phyloP scores from a whole-genome alignment of 2,113 vertebrate genomes.

The Microtus montanus region DNA sequence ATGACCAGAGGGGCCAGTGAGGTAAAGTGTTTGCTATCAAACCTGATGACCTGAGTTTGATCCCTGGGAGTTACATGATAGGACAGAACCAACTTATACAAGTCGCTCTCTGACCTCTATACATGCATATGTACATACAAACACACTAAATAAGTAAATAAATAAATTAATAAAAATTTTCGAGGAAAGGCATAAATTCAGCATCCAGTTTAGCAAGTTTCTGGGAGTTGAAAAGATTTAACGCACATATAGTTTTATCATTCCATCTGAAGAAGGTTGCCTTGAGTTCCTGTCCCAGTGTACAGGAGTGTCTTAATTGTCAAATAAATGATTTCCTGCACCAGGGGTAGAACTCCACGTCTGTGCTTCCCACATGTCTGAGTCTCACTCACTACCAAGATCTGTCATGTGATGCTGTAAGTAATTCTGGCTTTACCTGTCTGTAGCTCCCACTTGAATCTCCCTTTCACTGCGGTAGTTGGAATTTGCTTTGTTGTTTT shows the following conservation, averaged over 20 bases:
- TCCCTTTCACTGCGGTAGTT: slow-evolving; percentile 31
- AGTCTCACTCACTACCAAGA: background rate
- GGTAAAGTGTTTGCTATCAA: background rate
- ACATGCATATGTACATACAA: background rate
- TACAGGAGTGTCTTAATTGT: slow-evolving; percentile 4
- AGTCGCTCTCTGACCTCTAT: background rate
- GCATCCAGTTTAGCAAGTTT: slow-evolving; percentile 10
- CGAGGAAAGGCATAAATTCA: background rate
- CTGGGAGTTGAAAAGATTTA: background rate
- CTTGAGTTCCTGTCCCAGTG: background rate
- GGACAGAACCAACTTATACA: background rate
- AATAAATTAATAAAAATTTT: background rate
- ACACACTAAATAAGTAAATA: background rate
- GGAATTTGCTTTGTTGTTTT: slow-evolving; percentile 37
- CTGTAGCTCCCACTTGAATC: background rate
- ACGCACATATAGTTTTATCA: background rate
- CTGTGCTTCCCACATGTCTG: background rate
- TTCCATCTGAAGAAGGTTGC: background rate
- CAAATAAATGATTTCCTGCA: background rate
- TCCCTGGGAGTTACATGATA: background rate
- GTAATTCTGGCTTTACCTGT: background rate
- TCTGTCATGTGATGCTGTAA: background rate
- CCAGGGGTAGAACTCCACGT: slow-evolving; percentile 7
- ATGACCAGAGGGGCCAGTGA: background rate
- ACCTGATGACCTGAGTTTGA: background rate